Percentiles rank a stretch among this genome's conserved stretches.
phyloP scores from a whole-genome alignment of 2,797 vertebrate species.

The Linurgus olivaceus region DNA sequence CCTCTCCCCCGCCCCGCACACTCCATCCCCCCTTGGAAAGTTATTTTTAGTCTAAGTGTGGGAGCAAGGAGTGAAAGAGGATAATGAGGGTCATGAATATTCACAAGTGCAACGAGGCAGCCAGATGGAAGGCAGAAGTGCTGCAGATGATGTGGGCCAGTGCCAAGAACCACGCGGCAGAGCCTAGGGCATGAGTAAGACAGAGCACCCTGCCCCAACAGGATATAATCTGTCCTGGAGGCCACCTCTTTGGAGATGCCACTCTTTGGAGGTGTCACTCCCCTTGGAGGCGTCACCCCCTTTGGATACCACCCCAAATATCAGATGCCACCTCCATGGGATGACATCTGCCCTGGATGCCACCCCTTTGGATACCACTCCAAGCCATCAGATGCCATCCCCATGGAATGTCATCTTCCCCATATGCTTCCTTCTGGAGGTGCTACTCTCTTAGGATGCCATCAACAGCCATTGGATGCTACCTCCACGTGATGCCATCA shows the following conservation, averaged over 20 bases:
- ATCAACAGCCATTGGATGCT: neutral
- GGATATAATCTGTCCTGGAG: neutral
- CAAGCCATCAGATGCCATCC: neutral
- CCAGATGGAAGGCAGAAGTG: constrained; percentile 64
- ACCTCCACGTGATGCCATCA: neutral
- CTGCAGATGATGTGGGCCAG: constrained; percentile 70
- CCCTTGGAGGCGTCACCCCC: neutral
- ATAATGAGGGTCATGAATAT: constrained; percentile 70
- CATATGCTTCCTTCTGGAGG: neutral
- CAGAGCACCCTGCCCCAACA: neutral
- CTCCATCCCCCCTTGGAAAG: constrained; percentile 13
- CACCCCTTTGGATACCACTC: neutral
- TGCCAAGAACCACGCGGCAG: constrained; percentile 47
- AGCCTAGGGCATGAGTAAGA: neutral
- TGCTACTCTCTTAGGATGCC: neutral
- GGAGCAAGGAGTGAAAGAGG: constrained; percentile 59
- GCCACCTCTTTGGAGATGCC: neutral
- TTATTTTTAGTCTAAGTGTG: constrained; percentile 68
- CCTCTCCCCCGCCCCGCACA: fast-evolving
- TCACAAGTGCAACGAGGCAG: constrained; percentile 56
- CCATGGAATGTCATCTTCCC: neutral
- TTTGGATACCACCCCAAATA: neutral
- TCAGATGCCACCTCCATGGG: neutral
- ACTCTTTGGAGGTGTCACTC: neutral
- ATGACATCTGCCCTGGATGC: neutral